Evolutionary conservation across 2,888 invertebrate genomes (phyloP).

Genomic region (Xestia rhomboidea): DNA sequence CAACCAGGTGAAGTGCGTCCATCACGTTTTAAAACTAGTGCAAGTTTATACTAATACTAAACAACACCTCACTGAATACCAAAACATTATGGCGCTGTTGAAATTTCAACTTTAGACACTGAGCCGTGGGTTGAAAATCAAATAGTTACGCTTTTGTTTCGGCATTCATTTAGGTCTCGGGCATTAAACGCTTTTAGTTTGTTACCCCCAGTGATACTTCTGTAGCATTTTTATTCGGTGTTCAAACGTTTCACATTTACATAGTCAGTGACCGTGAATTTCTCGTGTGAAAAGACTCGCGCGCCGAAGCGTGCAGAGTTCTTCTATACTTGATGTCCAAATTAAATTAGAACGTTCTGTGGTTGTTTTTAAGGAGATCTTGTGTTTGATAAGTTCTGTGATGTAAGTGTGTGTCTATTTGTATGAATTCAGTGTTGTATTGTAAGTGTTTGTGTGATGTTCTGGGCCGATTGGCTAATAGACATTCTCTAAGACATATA

Average conservation of each 20-base stretch:
- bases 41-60: background rate
- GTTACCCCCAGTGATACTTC: slow-evolving; percentile 40
- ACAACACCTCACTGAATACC: background rate
- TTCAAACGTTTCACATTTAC: slow-evolving; percentile 83
- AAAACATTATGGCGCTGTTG: background rate
- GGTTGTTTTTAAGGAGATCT: slow-evolving; percentile 54
- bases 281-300: slow-evolving; percentile 87
- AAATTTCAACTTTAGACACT: background rate
- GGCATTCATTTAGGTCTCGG: background rate
- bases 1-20: slow-evolving; percentile 6
- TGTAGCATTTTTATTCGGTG: slow-evolving; percentile 47
- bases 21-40: slow-evolving; percentile 14
- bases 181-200: slow-evolving; percentile 24
- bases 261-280: slow-evolving; percentile 89
- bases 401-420: slow-evolving; percentile 28
- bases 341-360: slow-evolving; percentile 83
- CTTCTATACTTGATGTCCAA: slow-evolving; percentile 80
- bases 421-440: slow-evolving; percentile 16
- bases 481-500: background rate
- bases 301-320: slow-evolving; percentile 80
- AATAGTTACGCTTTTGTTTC: background rate
- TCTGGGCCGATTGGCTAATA: background rate
- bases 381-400: slow-evolving; percentile 39
- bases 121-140: background rate
- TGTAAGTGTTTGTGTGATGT: background rate